phyloP scores from a whole-genome alignment of 2,797 vertebrate genomes.

The Phoebastria nigripes region DNA sequence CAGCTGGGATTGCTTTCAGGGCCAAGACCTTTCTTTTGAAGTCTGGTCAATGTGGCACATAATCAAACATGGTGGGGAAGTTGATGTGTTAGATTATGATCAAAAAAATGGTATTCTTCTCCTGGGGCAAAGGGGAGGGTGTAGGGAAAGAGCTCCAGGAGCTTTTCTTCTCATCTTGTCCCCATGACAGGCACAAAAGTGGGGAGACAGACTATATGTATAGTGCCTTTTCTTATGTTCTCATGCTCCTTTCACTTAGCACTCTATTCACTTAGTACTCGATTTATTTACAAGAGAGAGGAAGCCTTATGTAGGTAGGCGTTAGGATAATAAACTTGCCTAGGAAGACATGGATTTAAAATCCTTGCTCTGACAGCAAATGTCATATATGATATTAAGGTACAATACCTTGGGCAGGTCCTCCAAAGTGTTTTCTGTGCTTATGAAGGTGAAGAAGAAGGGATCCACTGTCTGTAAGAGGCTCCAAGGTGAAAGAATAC shows the following conservation, averaged over 20 bases:
- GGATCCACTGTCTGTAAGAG: neutral
- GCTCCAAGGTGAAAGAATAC: neutral
- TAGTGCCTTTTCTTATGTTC: neutral
- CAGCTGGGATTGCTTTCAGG: neutral
- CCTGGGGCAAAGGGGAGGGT: neutral
- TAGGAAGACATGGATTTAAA: neutral
- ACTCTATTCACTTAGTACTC: neutral
- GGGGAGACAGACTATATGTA: too few species aligned
- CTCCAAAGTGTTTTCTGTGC: neutral
- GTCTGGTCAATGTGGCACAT: neutral
- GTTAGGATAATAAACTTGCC: neutral
- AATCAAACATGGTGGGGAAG: neutral
- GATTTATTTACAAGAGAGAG: neutral
- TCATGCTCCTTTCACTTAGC: neutral
- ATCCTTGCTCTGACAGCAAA: neutral
- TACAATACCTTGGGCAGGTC: neutral
- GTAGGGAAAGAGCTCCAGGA: neutral
- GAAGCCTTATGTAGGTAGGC: neutral
- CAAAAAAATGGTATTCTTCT: accelerated
- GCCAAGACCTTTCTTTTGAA: neutral
- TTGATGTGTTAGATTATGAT: neutral
- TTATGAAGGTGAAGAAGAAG: neutral
- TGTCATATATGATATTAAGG: neutral
- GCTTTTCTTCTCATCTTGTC: neutral
- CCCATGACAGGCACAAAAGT: neutral